Evolutionary conservation across 2,113 vertebrate species (phyloP).

Genomic region (Dicentrarchus labrax): DNA sequence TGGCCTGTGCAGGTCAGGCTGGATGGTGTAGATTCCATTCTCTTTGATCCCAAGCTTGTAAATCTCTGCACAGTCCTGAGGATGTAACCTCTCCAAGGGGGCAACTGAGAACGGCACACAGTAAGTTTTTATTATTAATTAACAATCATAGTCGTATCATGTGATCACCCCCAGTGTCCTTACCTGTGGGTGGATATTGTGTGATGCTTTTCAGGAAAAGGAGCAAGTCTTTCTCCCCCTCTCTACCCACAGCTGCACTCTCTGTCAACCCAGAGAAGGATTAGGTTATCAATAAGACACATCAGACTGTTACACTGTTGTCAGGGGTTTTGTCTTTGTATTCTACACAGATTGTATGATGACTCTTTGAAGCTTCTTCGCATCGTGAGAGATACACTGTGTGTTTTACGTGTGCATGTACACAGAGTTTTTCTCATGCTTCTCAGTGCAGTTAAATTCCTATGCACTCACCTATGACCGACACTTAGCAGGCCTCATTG

Average conservation of each 20-base stretch:
- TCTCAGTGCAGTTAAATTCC: constrained; percentile 71
- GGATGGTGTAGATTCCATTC: constrained; percentile 88
- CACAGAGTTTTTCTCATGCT: constrained; percentile 42
- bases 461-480: constrained; percentile 79
- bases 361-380: constrained; percentile 16
- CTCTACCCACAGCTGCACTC: constrained; percentile 78
- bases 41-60: constrained; percentile 86
- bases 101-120: constrained; percentile 71
- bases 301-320: neutral
- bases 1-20: constrained; percentile 81
- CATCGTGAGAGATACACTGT: neutral
- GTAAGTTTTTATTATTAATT: constrained; percentile 11
- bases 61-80: constrained; percentile 87
- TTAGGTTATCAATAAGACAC: constrained; percentile 32
- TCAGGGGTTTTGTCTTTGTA: constrained; percentile 16
- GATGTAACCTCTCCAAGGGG: constrained; percentile 80
- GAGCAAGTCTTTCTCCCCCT: constrained; percentile 83
- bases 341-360: constrained; percentile 6
- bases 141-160: neutral
- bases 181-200: constrained; percentile 79
- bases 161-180: neutral
- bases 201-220: constrained; percentile 85
- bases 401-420: constrained; percentile 22
- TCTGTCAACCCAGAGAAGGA: constrained; percentile 74
- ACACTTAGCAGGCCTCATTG: constrained; percentile 66